Base-by-base conservation (phyloP, 2,113 vertebrate species). In the Pygoscelis adeliae region DNA sequence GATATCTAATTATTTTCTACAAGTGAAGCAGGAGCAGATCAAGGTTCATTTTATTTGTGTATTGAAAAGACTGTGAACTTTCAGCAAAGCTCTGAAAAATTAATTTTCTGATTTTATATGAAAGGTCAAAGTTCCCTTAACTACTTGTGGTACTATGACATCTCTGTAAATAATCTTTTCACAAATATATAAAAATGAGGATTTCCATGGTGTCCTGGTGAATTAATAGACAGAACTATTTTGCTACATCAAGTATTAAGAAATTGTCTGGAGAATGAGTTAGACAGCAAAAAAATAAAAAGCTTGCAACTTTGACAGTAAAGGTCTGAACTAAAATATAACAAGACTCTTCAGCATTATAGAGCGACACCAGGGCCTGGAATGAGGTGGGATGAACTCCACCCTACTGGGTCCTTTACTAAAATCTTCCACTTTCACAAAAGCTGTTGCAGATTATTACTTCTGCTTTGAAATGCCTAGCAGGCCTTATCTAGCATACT, bases 1-100 rank as follows among this genome's bases (percentile, higher is more conserved):
- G 83, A 38, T 95, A 91, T 55, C 61, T 95, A 92, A 97, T 98
- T 98, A 94, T 97, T 97, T 98, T 93, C 77, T 94, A 65, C 63
- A 65, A 38, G 61, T 87, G 61, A 94, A 97, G 81, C 63, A 96
- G 74, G 53, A 85, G 14, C 61, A 93, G 50, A 97, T 96, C 77
- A 82, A 92, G 87, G 53, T 88, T 86, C 53, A 72, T 84, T 56
- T 30, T 91, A 42, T 82, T 71, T 94, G 49, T 66, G 42, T 63
- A n/a, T 17, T 73, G 89, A 92, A 87, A 91, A 36, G 18, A 59
- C n/a, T 93, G 44, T 21, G 50, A 87, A 71, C 34, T 83, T 87
- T 71, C 58, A 74, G 25, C 15, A 82, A 15, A 85, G 27, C 17
- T 77, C 59, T 44, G 52, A 92, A 95, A 95, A 90, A 49, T 53